phyloP scores from a whole-genome alignment of 1,140 invertebrate genomes.

The Pteromalus puparum region DNA sequence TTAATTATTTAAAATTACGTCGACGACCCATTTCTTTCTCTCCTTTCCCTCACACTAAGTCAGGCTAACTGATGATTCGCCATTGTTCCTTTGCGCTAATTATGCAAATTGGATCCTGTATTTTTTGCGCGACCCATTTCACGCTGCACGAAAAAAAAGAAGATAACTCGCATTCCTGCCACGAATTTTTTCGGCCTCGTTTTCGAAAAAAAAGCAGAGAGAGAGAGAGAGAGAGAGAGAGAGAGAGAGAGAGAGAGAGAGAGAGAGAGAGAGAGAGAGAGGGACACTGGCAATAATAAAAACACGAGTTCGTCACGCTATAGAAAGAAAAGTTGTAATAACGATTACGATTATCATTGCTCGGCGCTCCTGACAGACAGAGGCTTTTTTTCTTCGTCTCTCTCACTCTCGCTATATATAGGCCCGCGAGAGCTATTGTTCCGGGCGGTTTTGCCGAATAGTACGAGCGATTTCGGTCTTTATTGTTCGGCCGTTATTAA shows the following conservation, averaged over 20 bases:
- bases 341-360: too few relatives aligned
- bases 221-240: too few relatives aligned
- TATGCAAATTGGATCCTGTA: not conserved
- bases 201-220: too few relatives aligned
- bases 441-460: not conserved
- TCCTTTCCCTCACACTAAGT: not conserved
- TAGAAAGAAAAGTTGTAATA: too few relatives aligned
- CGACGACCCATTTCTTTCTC: constrained; percentile 7
- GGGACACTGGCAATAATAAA: too few relatives aligned
- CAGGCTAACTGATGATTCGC: constrained; percentile 7
- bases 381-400: not conserved
- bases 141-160: not conserved
- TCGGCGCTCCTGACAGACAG: too few relatives aligned
- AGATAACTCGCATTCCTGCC: not conserved
- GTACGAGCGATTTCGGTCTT: not conserved
- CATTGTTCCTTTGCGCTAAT: constrained; percentile 30
- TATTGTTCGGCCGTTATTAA: not conserved
- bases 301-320: too few relatives aligned
- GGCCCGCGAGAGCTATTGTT: not conserved
- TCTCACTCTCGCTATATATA: not conserved
- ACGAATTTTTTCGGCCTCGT: not conserved
- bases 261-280: too few relatives aligned
- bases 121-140: not conserved
- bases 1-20: constrained; percentile 19
- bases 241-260: too few relatives aligned